Evolutionary conservation across 2,888 invertebrate genomes (phyloP).

Genomic region (Sinotaia quadrata): DNA sequence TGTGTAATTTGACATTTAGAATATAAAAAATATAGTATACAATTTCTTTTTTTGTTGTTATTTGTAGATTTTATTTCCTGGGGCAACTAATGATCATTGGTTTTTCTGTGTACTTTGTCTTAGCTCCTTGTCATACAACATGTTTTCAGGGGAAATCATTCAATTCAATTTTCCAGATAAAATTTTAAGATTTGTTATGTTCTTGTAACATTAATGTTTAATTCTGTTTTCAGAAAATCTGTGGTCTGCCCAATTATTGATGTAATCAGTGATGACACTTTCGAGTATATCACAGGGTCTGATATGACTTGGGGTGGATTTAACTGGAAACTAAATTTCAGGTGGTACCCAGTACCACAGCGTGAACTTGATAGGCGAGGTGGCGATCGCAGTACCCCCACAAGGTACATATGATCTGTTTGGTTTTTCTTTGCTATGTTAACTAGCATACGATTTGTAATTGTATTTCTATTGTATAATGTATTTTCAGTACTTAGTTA

Average conservation of each 20-base stretch:
- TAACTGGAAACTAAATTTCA: constrained; percentile 99
- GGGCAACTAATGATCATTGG: too few species aligned
- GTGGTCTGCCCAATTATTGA: constrained; percentile 99
- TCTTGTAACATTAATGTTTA: background rate
- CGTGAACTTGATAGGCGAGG: constrained; percentile 95
- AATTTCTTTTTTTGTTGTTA: too few species aligned
- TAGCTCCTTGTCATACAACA: too few species aligned
- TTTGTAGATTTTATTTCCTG: too few species aligned
- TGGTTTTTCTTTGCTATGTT: background rate
- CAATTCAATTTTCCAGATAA: too few species aligned
- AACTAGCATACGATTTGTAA: too few species aligned
- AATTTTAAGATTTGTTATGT: background rate
- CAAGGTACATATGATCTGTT: constrained; percentile 75
- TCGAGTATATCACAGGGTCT: constrained; percentile 98
- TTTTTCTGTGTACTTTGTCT: too few species aligned
- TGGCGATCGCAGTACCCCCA: constrained; percentile 91
- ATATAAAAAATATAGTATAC: too few species aligned
- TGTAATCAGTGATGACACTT: constrained; percentile 98
- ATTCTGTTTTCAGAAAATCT: constrained; percentile 76
- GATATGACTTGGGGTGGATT: constrained; percentile 99
- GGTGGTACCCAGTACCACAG: constrained; percentile 99
- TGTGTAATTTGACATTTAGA: too few species aligned
- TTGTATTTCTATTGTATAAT: background rate
- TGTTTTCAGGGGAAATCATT: too few species aligned
- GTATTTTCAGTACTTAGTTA: background rate